Evolutionary conservation across 2,797 vertebrate genomes (phyloP), one percentile per base, ranked within the genome.

Genomic region (Sebastolobus alascanus): DNA sequence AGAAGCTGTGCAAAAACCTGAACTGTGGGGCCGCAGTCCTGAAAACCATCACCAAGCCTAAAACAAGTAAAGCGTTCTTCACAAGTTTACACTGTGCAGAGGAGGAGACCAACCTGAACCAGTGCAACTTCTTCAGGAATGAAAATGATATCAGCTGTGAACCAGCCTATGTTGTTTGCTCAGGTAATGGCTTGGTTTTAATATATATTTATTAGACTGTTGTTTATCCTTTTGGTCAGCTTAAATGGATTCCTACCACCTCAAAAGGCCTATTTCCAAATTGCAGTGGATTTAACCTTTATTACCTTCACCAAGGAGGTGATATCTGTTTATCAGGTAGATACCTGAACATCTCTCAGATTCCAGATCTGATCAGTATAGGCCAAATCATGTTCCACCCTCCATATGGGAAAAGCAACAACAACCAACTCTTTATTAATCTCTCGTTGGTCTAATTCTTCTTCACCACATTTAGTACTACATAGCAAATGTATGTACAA

Each of bases 161-260:
- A 0, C 22, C 64, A 7, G 91, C 72, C 33, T 72, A 66, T 14
- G 80, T 95, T 3, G 14, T 92, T 40, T 96, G 95, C 82, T 86
- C 92, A 92, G 91, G 95, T 96, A 90, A 79, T 6, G 1, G 2
- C 12, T 22, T 55, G 1, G 16, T 40, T 52, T 20, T 13, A 8
- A 38, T 27, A 65, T 27, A 40, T 13, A 11, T 35, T 43, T 20
- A 25, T 55, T 7, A 40, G 2, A 77, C 31, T 8, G 5, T 18
- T 25, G 2, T 8, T 65, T 29, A 11, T n/a, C 0, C 11, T 43
- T 50, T 56, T 18, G 37, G 25, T 31, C 29, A 20, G 6, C n/a
- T 67, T 25, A 10, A 61, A 20, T 63, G 12, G 25, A 50, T 38
- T 59, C 10, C 3, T n/a, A n/a, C 10, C 25, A 43, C 14, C 40